These are phyloP conservation scores for Ceyx erithaca DNA, from an alignment of 2,797 vertebrate species.

Conservation along the genomic window DNA sequence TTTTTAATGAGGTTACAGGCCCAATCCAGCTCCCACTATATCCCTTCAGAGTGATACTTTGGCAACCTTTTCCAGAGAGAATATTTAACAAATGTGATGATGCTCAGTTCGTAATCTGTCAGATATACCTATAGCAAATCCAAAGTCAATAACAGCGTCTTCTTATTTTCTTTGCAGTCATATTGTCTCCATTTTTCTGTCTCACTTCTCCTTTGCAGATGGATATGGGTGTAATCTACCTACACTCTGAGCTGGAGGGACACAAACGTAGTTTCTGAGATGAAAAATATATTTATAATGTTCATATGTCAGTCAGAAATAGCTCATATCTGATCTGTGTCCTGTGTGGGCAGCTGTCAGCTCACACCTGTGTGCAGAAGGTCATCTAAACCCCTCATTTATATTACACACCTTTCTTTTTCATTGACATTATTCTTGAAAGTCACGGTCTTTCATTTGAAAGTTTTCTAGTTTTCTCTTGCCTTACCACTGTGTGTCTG, in stretches of 20 bases:
- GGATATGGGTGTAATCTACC: not conserved
- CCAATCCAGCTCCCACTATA: not conserved
- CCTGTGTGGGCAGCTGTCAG: not conserved
- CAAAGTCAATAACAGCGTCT: not conserved
- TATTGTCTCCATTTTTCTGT: not conserved
- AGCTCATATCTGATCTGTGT: not conserved
- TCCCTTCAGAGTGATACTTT: not conserved
- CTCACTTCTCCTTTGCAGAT: not conserved
- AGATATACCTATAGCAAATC: not conserved
- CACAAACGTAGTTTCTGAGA: not conserved
- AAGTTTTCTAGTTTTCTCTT: not conserved
- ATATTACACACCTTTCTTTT: not conserved
- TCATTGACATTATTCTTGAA: not conserved
- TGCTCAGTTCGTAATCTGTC: not conserved
- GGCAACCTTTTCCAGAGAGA: not conserved
- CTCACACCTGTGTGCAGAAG: not conserved
- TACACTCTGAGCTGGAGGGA: not conserved
- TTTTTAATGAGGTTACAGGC: not conserved
- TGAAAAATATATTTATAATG: not conserved
- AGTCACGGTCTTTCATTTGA: not conserved
- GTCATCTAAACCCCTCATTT: not conserved
- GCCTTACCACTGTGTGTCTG: not conserved
- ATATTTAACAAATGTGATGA: not conserved
- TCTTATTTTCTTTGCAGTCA: not conserved
- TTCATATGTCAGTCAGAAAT: not conserved